These are phyloP conservation scores for Gadus macrocephalus DNA, from an alignment of 2,113 vertebrate species.

Conservation along the genomic window DNA sequence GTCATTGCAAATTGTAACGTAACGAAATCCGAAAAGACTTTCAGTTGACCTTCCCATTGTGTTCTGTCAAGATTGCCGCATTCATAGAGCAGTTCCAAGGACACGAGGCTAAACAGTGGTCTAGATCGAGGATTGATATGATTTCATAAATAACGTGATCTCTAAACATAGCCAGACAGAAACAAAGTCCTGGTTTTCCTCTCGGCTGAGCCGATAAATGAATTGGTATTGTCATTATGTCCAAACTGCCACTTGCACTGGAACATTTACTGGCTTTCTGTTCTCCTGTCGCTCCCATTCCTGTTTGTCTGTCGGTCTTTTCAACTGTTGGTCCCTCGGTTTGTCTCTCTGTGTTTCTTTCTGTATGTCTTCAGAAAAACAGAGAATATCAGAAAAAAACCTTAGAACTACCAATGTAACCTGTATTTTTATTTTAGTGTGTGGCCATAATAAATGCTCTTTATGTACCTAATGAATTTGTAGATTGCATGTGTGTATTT, in stretches of 20 bases:
- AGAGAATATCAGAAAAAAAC: not conserved
- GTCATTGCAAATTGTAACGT: conserved; percentile 15
- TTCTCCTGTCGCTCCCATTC: no score
- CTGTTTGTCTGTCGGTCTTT: not conserved
- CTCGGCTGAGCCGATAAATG: not conserved
- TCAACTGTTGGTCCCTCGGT: not conserved
- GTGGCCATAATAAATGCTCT: no score
- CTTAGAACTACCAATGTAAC: not conserved
- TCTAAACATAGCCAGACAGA: not conserved
- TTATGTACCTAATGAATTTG: no score
- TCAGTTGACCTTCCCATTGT: conserved; percentile 10
- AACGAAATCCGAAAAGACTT: conserved; percentile 27
- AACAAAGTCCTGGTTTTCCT: not conserved
- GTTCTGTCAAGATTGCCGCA: conserved; percentile 8
- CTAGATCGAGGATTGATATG: not conserved
- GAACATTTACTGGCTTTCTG: no score
- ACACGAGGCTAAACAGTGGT: not conserved
- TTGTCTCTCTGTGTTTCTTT: not conserved
- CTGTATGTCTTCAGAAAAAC: not conserved
- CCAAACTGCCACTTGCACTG: not conserved
- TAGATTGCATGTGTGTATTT: conserved; percentile 1
- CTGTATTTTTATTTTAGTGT: not conserved
- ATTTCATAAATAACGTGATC: not conserved
- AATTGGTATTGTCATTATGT: not conserved
- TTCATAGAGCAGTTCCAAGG: not conserved